Conservation (phyloP, 2,113 vertebrate species). For the Raja brachyura region DNA sequence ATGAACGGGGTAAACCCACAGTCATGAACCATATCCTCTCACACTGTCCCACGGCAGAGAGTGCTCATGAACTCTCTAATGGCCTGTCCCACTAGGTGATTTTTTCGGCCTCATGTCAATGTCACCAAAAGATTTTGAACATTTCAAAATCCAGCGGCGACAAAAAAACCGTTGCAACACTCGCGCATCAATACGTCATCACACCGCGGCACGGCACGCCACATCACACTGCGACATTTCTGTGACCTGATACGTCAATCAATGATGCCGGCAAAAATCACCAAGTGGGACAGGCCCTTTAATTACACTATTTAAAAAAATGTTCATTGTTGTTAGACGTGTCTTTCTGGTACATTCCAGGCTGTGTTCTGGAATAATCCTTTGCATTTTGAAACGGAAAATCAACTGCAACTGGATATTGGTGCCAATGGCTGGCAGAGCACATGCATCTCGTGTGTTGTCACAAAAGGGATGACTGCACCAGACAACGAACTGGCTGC, state of each 20-base stretch:
- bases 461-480: neutral
- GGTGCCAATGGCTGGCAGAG: neutral
- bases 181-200: too few relatives aligned
- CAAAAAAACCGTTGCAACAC: too few relatives aligned
- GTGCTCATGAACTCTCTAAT: neutral
- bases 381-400: neutral
- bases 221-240: too few relatives aligned
- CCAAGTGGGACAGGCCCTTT: neutral
- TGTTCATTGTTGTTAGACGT: neutral
- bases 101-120: too few relatives aligned
- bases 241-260: too few relatives aligned
- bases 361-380: neutral
- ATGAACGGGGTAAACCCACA: neutral
- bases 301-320: neutral
- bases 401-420: neutral
- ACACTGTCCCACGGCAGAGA: neutral
- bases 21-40: neutral
- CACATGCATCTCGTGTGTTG: neutral
- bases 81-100: too few relatives aligned
- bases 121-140: too few relatives aligned
- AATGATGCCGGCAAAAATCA: too few relatives aligned
- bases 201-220: too few relatives aligned
- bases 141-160: too few relatives aligned
- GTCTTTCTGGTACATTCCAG: neutral
- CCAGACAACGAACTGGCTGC: neutral